Conservation (phyloP, 2,113 vertebrate genomes). For the Menura novaehollandiae region DNA sequence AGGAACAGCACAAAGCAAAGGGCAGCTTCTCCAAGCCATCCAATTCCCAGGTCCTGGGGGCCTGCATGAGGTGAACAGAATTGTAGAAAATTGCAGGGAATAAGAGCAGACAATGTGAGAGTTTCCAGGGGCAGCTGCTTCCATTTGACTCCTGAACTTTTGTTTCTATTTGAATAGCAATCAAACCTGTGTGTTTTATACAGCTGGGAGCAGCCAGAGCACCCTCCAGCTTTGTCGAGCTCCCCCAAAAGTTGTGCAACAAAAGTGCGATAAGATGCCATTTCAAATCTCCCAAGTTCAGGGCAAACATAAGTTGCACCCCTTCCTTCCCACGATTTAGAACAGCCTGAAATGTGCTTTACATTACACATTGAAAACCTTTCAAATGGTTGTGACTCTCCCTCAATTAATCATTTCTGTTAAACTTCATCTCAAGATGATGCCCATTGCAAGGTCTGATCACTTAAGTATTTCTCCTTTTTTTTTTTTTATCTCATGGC, state of each 20-base stretch:
- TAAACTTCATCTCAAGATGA: background rate
- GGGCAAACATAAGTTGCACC: background rate
- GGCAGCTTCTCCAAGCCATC: background rate
- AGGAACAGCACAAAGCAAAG: background rate
- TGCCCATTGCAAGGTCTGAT: background rate
- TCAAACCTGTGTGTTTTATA: background rate
- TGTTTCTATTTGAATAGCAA: background rate
- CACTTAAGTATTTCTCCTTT: background rate
- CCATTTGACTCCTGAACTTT: background rate
- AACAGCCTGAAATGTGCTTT: background rate
- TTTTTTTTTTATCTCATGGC: background rate
- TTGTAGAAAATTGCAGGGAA: background rate
- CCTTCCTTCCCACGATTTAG: background rate
- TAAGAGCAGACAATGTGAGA: background rate
- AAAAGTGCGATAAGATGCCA: background rate
- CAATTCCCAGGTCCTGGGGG: background rate
- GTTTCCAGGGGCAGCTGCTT: background rate
- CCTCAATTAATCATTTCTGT: background rate
- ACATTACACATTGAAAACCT: background rate
- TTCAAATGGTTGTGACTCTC: background rate
- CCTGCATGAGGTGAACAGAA: background rate
- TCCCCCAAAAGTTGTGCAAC: background rate
- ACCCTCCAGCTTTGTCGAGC: background rate
- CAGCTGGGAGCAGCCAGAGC: background rate
- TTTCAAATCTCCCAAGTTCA: background rate